These are phyloP conservation scores for Acrocera orbiculus DNA, from an alignment of 2,888 invertebrate species.

Conservation along the genomic window DNA sequence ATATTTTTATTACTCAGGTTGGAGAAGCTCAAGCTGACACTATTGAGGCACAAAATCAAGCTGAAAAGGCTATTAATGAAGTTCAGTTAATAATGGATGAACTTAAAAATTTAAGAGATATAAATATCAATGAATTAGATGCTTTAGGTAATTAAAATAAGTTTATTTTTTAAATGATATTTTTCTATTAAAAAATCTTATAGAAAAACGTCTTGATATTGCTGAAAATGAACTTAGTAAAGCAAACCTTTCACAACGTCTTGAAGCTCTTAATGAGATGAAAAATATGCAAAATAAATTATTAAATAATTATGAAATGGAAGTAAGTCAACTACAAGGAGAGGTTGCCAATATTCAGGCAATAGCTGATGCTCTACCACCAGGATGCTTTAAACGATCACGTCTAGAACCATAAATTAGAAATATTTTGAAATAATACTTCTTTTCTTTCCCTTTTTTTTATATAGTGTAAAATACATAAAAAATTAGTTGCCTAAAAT, in stretches of 20 bases:
- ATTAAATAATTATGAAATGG: slow-evolving; percentile 64
- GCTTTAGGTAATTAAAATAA: slow-evolving; percentile 33
- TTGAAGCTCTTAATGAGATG: slow-evolving; percentile 54
- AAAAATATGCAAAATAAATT: slow-evolving; percentile 51
- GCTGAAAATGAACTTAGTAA: slow-evolving; percentile 53
- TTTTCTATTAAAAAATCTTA: slow-evolving; percentile 4
- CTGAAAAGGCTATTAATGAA: slow-evolving; percentile 59
- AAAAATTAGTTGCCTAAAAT: too few relatives aligned
- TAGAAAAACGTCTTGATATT: slow-evolving; percentile 46
- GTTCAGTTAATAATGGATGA: slow-evolving; percentile 62
- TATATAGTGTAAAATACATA: too few relatives aligned
- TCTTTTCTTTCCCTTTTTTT: too few relatives aligned
- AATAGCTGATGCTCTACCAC: slow-evolving; percentile 66
- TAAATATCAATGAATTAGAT: slow-evolving; percentile 49
- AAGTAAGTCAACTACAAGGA: slow-evolving; percentile 45
- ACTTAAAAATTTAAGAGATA: slow-evolving; percentile 52
- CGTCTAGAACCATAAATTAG: slow-evolving; percentile 42
- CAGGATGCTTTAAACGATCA: slow-evolving; percentile 61
- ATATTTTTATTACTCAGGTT: slow-evolving; percentile 41
- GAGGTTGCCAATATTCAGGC: slow-evolving; percentile 72
- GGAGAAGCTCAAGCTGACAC: slow-evolving; percentile 77
- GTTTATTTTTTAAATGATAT: slow-evolving; percentile 1
- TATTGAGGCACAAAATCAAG: slow-evolving; percentile 60
- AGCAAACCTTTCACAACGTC: slow-evolving; percentile 58
- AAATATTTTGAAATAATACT: neutral